Base-by-base conservation (phyloP, 2,113 vertebrate genomes). In the Spheniscus mendiculus region DNA sequence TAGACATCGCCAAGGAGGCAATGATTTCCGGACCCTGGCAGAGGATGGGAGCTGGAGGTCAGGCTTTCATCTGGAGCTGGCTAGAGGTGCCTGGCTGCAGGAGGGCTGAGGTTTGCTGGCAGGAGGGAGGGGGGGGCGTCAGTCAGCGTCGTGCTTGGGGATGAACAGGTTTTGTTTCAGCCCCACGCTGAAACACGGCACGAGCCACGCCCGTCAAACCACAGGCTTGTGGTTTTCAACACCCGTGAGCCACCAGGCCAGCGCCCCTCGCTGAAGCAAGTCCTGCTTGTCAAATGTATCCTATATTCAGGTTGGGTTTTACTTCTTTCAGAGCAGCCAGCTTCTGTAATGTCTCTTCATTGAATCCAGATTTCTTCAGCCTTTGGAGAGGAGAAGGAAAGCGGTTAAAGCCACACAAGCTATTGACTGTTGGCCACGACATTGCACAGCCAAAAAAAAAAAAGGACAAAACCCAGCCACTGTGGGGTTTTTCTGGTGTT, bases 121-220 rank as follows among this genome's bases (percentile, higher is more conserved):
- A 8, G 66, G 36, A 58, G 40, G 26, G 22, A 27, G 12, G 0
- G 3, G 71, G 25, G 12, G 16, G 16, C 0, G 3, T 25, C 52
- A 27, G 21, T 55, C 42, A n/a, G 26, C 4, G 0, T 10, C 2
- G 0, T 6, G 27, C 29, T 14, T 7, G 15, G 45, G 12, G 8
- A 3, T 1, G 4, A 32, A 11, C 1, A 2, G 12, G 32, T 15
- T 84, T 47, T 9, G 15, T 22, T 47, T 36, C 63, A 36, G 40
- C 25, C 55, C 36, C 1, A 5, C 0, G 4, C 66, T 49, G 66
- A 42, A 42, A 42, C 42, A 42, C 6, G 14, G 50, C 4, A 2
- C 23, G 4, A n/a, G 58, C 34, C 21, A 6, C 23, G 2, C 26
- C 42, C 6, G 0, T 17, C 56, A 15, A 14, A 17, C 36, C 27